Conservation (phyloP, 92 coral and sea anemone genomes). For the Montipora capitata region DNA sequence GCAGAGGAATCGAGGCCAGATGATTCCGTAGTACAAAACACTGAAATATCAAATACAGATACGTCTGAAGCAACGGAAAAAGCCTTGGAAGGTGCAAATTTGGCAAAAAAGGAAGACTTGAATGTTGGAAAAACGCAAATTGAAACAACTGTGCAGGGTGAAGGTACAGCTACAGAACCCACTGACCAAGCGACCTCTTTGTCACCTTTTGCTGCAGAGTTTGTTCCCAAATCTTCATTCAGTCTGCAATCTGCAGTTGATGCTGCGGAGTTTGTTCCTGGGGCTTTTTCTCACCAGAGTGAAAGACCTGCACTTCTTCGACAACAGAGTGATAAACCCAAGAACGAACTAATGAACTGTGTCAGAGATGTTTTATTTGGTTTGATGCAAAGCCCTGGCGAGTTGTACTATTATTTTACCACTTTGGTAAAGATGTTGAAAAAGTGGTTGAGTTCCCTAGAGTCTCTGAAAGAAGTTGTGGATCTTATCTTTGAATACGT, state of each 20-base stretch:
- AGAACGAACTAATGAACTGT: slow-evolving; percentile 65
- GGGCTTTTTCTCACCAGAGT: background rate
- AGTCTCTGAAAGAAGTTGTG: slow-evolving; percentile 38
- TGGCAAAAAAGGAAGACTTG: background rate
- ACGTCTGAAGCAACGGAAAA: background rate
- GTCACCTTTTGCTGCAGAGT: slow-evolving; percentile 41
- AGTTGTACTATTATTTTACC: slow-evolving; percentile 44
- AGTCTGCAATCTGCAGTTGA: slow-evolving; percentile 29
- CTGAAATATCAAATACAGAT: background rate
- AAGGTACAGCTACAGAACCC: background rate
- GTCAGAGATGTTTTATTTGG: slow-evolving; percentile 74
- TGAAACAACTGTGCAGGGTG: background rate
- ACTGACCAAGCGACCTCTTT: background rate
- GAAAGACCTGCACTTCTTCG: slow-evolving; percentile 35
- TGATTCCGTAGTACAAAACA: background rate
- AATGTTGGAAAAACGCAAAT: background rate
- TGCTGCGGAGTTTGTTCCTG: slow-evolving; percentile 69
- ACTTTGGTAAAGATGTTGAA: slow-evolving; percentile 41
- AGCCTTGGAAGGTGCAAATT: background rate
- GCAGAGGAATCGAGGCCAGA: background rate
- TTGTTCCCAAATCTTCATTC: slow-evolving; percentile 22
- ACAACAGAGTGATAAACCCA: slow-evolving; percentile 28
- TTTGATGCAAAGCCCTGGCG: slow-evolving; percentile 73
- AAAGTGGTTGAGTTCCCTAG: slow-evolving; percentile 13
- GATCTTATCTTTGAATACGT: slow-evolving; percentile 56